Evolutionary conservation across 2,113 vertebrate genomes (phyloP), one percentile per base, ranked within the genome.

Genomic region (Pantherophis guttatus): DNA sequence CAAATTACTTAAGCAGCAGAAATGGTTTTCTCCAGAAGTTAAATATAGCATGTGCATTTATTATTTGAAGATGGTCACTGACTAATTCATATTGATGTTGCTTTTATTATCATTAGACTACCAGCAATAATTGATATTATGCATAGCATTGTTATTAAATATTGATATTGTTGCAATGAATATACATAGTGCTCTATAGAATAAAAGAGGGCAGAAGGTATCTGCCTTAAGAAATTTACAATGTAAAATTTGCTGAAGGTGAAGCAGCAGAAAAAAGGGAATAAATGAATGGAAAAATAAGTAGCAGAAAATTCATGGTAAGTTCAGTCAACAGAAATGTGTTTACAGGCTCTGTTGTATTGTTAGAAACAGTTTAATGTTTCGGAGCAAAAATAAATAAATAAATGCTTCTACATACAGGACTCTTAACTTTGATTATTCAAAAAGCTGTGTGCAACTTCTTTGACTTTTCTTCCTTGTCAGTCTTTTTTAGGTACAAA

Each of bases 1-100:
- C 58, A 88, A 94, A 58, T 33, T 95, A 87, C 53, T 94, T 89
- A 59, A 96, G 96, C 95, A 95, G 95, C 95, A 86, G 93, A 10
- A 90, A 95, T 95, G 26, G 0, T 94, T 95, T 97, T 93, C 93
- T 94, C 89, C 93, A 94, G 0, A 8, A 95, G 91, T 92, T 87
- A 90, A 95, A 94, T 90, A 95, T 95, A 92, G 89, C 95, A 95
- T 8, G 5, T 93, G 87, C 70, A 95, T 89, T 59, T 62, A 88
- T 96, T 93, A 92, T 57, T 88, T 4, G 65, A 94, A 95, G 44
- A 26, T 52, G 19, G 7, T 39, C 33, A 26, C 29, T 7, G 29
- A 29, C 3, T 10, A 52, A 52, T 87, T 87, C 48, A 12, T 12
- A 11, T 12, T 26, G 7, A 11, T 3, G 52, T 13, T 24, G 10